Evolutionary conservation across 2,113 vertebrate species (phyloP).

Genomic region (Sceloporus undulatus): DNA sequence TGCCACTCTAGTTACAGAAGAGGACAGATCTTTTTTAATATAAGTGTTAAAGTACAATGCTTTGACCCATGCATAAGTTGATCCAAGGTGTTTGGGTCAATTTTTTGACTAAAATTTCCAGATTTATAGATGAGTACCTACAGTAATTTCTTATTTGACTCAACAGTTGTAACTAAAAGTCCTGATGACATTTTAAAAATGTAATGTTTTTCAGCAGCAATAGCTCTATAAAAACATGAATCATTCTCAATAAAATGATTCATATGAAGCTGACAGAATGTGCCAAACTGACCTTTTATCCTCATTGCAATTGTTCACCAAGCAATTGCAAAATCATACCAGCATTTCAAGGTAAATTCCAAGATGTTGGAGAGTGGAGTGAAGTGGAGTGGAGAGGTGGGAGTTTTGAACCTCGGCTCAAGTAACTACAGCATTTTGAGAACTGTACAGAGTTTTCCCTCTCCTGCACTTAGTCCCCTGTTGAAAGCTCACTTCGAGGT

Average conservation of each 20-base stretch:
- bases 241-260: conserved; percentile 13
- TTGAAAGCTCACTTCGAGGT: background rate
- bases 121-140: too few species aligned
- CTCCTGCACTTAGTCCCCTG: background rate
- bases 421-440: background rate
- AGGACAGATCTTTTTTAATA: too few species aligned
- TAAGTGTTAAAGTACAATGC: too few species aligned
- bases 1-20: too few species aligned
- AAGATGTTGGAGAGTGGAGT: background rate
- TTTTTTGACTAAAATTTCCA: too few species aligned
- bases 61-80: too few species aligned
- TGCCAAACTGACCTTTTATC: background rate
- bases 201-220: background rate
- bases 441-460: background rate
- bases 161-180: background rate
- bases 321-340: background rate
- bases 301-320: background rate
- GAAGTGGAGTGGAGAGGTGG: background rate
- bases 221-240: conserved; percentile 2
- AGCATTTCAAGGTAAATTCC: background rate
- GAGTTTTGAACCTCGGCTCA: background rate
- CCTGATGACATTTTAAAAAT: conserved; percentile 9
- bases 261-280: background rate
- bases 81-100: too few species aligned
- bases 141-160: background rate